Percentiles rank a stretch among this genome's conserved stretches.
Conservation (phyloP, 2,113 vertebrate genomes). For the Gasterosteus aculeatus region DNA sequence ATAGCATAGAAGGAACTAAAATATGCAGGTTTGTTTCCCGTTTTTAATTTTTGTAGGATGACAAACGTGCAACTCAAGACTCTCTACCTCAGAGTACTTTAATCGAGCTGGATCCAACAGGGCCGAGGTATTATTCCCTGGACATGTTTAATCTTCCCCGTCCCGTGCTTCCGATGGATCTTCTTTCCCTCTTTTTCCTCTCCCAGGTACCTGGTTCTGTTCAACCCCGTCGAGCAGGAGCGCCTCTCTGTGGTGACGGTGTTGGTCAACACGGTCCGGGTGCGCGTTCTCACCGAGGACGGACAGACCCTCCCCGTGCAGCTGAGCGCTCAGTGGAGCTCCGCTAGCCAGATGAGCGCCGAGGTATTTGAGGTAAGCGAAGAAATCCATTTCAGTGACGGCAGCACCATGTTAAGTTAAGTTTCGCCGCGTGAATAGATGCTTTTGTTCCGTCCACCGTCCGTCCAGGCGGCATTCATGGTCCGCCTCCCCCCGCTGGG, state of each 20-base stretch:
- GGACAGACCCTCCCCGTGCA: constrained; percentile 90
- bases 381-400: background rate
- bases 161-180: constrained; percentile 17
- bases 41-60: constrained; percentile 81
- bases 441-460: background rate
- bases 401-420: no score
- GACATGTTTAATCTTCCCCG: constrained; percentile 8
- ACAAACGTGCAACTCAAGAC: constrained; percentile 89
- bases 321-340: constrained; percentile 88
- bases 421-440: no score
- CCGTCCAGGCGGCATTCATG: constrained; percentile 87
- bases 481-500: constrained; percentile 88
- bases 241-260: constrained; percentile 87
- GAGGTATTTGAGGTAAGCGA: constrained; percentile 88
- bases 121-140: constrained; percentile 82
- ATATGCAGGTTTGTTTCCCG: background rate
- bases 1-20: background rate
- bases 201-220: constrained; percentile 90
- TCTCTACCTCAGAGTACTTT: constrained; percentile 91
- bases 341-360: constrained; percentile 81
- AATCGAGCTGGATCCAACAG: constrained; percentile 85
- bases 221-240: constrained; percentile 93
- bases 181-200: background rate
- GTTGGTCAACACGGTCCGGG: constrained; percentile 84
- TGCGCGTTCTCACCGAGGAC: constrained; percentile 88